Conservation (phyloP, 2,888 invertebrate genomes). For the Brenthis hecate region DNA sequence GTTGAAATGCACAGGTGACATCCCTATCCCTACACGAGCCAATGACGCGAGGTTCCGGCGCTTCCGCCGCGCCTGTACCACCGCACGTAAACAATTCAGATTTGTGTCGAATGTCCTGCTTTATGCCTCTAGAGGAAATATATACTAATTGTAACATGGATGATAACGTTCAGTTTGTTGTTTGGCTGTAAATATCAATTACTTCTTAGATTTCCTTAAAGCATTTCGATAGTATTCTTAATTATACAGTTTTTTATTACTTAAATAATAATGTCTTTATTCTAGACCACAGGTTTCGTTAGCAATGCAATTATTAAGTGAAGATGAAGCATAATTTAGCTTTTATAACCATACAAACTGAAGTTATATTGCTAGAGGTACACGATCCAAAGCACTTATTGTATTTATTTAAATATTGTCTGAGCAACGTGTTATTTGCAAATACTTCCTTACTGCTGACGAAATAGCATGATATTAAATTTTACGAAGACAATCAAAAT, state of each 20-base stretch:
- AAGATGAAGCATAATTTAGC: no score
- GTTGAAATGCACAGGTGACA: conserved; percentile 29
- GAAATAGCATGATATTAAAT: no score
- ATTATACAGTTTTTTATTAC: not conserved
- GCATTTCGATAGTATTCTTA: not conserved
- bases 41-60: conserved; percentile 79
- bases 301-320: no score
- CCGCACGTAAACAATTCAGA: conserved; percentile 74
- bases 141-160: conserved; percentile 20
- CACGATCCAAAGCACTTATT: no score
- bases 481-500: no score
- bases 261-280: no score
- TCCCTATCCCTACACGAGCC: conserved; percentile 56
- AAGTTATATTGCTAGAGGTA: no score
- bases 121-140: conserved; percentile 42
- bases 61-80: conserved; percentile 69
- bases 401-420: no score
- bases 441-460: no score
- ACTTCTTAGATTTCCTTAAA: conserved; percentile 8
- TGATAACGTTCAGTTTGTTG: conserved; percentile 19
- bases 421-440: no score
- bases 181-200: not conserved
- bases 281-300: no score
- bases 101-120: conserved; percentile 54
- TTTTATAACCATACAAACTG: no score